Conservation (phyloP, 2,797 vertebrate genomes). For the Alca torda region DNA sequence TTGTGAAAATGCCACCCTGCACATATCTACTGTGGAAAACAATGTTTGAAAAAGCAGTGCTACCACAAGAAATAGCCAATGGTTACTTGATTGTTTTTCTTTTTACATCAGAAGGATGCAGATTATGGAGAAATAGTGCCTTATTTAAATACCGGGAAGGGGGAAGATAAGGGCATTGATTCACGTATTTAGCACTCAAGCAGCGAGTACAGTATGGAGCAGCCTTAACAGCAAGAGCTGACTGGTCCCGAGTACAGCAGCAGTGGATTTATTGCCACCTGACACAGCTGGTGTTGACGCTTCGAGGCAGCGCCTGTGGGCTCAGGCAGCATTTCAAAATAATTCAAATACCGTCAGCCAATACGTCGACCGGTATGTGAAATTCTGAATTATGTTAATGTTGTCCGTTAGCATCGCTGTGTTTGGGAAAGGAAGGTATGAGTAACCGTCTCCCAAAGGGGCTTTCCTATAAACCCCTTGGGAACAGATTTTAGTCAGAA, state of each 20-base stretch:
- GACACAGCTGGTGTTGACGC: neutral
- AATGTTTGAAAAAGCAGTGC: neutral
- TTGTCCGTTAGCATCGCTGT: neutral
- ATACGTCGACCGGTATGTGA: neutral
- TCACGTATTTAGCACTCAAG: neutral
- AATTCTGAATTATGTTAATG: neutral
- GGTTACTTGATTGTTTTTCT: neutral
- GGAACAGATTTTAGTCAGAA: neutral
- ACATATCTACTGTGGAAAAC: neutral
- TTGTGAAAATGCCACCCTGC: neutral
- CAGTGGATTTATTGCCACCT: neutral
- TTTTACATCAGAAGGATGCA: neutral
- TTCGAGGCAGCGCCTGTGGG: neutral
- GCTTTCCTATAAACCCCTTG: neutral
- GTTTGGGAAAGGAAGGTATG: neutral
- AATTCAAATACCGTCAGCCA: neutral
- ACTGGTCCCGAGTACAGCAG: neutral
- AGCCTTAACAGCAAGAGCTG: neutral
- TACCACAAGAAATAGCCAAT: neutral
- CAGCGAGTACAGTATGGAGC: neutral
- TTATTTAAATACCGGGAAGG: neutral
- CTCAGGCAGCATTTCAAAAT: slow-evolving; percentile 1
- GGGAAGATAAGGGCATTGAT: neutral
- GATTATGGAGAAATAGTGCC: neutral
- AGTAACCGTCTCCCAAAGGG: neutral